Evolutionary conservation across 2,888 invertebrate genomes (phyloP).

Genomic region (Uloborus plumipes): DNA sequence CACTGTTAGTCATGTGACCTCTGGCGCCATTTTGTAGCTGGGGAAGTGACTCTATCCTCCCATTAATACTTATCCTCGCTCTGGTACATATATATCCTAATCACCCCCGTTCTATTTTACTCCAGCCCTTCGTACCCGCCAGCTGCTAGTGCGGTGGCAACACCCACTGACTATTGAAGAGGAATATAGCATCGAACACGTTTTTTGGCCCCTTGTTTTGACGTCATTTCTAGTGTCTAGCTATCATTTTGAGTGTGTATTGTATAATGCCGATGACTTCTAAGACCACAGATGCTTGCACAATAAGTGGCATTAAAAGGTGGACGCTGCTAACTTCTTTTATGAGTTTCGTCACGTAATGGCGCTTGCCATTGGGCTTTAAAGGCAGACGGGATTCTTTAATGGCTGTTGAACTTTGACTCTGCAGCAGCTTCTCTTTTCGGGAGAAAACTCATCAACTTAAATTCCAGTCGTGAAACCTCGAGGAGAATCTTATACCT

Average conservation of each 20-base stretch:
- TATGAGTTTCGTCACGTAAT: background rate
- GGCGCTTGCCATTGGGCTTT: background rate
- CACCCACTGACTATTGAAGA: constrained; percentile 14
- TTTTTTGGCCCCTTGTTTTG: too few relatives aligned
- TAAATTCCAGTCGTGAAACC: too few relatives aligned
- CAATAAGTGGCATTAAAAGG: constrained; percentile 22
- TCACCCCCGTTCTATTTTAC: constrained; percentile 14
- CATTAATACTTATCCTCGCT: constrained; percentile 38
- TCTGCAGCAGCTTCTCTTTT: background rate
- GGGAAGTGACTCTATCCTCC: constrained; percentile 35
- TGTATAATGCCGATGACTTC: constrained; percentile 17
- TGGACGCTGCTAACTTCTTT: constrained; percentile 1
- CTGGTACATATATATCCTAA: constrained; percentile 35
- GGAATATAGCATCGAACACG: too few relatives aligned
- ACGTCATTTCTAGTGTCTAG: too few relatives aligned
- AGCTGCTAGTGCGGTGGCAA: constrained; percentile 15
- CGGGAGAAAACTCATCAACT: background rate
- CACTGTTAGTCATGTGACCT: constrained; percentile 59
- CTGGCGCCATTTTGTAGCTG: constrained; percentile 55
- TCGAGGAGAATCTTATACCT: too few relatives aligned
- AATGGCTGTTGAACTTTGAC: constrained; percentile 23
- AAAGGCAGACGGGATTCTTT: constrained; percentile 7
- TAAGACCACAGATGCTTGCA: constrained; percentile 15
- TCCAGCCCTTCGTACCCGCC: constrained; percentile 6
- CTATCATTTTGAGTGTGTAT: constrained; percentile 2